phyloP scores from a whole-genome alignment of 2,888 invertebrate species.

The Perithous albicinctus region DNA sequence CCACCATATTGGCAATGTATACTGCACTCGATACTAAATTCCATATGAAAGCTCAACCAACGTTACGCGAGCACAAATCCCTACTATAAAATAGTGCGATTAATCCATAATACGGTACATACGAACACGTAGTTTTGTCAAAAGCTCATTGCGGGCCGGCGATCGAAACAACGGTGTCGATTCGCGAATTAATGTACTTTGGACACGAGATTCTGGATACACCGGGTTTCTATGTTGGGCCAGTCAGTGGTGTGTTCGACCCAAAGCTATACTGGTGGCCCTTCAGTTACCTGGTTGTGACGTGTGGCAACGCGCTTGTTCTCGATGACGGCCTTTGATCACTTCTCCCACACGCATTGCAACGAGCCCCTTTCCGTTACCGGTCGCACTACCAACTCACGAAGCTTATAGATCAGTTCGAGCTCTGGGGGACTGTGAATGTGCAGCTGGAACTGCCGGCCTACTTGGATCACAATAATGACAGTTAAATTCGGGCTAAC shows the following conservation, averaged over 20 bases:
- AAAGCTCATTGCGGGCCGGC: not conserved
- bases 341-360: conserved; percentile 50
- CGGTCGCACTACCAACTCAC: not conserved
- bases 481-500: conserved; percentile 36
- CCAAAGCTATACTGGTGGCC: conserved; percentile 48
- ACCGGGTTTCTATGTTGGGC: conserved; percentile 34
- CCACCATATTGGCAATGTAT: not conserved
- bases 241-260: conserved; percentile 16
- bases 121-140: conserved; percentile 5
- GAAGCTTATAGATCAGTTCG: conserved; percentile 54
- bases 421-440: conserved; percentile 40
- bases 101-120: conserved; percentile 22
- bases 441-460: conserved; percentile 27
- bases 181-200: conserved; percentile 9
- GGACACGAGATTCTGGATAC: conserved; percentile 8
- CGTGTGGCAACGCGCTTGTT: conserved; percentile 57
- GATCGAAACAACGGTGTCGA: not conserved
- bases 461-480: conserved; percentile 50
- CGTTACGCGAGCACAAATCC: not conserved
- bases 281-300: conserved; percentile 50
- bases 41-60: not conserved
- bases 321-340: conserved; percentile 66
- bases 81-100: not conserved
- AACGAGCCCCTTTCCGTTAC: conserved; percentile 32
- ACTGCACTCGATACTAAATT: not conserved